phyloP scores from a whole-genome alignment of 2,113 vertebrate species.

The Okapia johnstoni region DNA sequence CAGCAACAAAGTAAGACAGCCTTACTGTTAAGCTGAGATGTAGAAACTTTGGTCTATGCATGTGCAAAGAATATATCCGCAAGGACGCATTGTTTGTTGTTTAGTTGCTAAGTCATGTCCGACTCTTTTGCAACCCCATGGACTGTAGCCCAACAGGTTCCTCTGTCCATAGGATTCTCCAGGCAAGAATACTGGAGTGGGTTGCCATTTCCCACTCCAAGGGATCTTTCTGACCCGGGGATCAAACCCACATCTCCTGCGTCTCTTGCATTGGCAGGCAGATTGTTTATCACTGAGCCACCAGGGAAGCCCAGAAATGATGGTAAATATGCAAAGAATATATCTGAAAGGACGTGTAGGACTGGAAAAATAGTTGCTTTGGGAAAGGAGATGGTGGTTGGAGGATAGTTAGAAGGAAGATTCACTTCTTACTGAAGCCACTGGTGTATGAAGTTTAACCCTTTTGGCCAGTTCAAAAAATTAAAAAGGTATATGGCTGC shows the following conservation, averaged over 20 bases:
- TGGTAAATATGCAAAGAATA: not conserved
- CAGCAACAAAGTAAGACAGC: not conserved
- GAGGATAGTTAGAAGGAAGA: not conserved
- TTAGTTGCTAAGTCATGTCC: not conserved
- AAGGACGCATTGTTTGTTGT: not conserved
- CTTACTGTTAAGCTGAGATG: not conserved
- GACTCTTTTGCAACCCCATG: not conserved
- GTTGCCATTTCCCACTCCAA: not conserved
- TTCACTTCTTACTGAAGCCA: not conserved
- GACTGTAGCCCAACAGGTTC: not conserved
- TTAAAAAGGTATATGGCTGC: not conserved
- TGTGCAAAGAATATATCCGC: not conserved
- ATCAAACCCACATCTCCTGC: not conserved
- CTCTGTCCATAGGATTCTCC: not conserved
- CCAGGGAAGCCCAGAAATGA: not conserved
- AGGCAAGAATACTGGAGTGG: not conserved
- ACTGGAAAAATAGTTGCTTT: not conserved
- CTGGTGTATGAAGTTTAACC: not conserved
- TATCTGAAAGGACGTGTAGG: accelerated
- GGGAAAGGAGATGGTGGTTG: not conserved
- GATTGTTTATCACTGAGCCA: not conserved
- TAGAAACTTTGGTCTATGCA: accelerated
- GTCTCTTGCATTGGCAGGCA: not conserved
- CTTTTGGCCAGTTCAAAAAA: not conserved
- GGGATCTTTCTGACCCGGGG: not conserved